A percentile compares a stretch with the other conserved stretches of the same genome.
phyloP scores from a whole-genome alignment of 2,113 vertebrate species.

The Dermatemys mawii region DNA sequence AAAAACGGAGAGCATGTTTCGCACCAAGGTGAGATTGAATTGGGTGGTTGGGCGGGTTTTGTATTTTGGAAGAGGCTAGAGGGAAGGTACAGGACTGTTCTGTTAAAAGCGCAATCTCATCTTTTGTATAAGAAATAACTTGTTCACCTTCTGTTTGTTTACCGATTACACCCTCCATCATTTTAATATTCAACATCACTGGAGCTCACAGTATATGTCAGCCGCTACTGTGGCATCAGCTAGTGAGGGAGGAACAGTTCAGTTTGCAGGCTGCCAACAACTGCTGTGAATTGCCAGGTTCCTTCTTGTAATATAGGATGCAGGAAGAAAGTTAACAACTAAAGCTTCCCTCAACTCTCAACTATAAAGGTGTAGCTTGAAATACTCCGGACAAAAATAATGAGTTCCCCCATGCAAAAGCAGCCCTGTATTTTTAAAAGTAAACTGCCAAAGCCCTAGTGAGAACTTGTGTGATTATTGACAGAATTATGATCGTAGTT shows the following conservation, averaged over 20 bases:
- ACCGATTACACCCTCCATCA: constrained; percentile 38
- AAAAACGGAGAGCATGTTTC: background rate
- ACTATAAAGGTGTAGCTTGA: constrained; percentile 17
- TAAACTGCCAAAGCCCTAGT: constrained; percentile 41
- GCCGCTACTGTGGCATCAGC: constrained; percentile 55
- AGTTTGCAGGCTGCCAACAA: constrained; percentile 45
- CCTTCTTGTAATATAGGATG: constrained; percentile 22
- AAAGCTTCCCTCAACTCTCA: constrained; percentile 6
- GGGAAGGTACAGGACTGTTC: background rate
- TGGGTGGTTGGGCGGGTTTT: background rate
- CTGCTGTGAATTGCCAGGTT: constrained; percentile 41
- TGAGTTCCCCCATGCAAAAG: constrained; percentile 52
- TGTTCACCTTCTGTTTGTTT: constrained; percentile 32
- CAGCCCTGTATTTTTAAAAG: constrained; percentile 23
- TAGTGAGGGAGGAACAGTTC: constrained; percentile 47
- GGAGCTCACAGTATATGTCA: constrained; percentile 18
- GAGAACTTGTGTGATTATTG: constrained; percentile 25
- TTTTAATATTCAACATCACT: constrained; percentile 41
- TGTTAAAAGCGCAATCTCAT: background rate
- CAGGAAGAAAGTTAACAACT: background rate
- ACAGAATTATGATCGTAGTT: background rate
- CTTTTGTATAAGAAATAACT: background rate
- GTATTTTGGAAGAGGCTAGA: background rate
- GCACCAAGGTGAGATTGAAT: background rate
- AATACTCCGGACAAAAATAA: constrained; percentile 44